Base-by-base conservation (phyloP, 2,888 invertebrate genomes). In the Auanema sp. region DNA sequence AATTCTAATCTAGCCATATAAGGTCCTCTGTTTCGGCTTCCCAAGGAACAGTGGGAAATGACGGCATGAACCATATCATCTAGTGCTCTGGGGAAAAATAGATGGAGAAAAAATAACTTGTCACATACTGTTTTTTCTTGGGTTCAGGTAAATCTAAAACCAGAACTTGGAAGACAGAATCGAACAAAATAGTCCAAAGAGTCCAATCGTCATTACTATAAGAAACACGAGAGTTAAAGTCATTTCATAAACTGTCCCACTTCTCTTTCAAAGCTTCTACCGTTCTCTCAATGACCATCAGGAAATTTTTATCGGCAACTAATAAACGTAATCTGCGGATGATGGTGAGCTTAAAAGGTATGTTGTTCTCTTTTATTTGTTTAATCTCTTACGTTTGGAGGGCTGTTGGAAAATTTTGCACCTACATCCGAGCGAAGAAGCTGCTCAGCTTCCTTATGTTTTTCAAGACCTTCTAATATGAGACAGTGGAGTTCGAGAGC, bases 401-500 rank as follows among this genome's bases (percentile, higher is more conserved):
- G 33, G 2, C 24, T 53, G 33, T 16, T 24, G 53, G 33, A 33
- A n/a, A 53, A 10, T 24, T 23, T 16, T 10, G 24, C 23, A 16
- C 16, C 33, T 8, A 16, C 12, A 3, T 55, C 41, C 21, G 33
- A 25, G 10, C 14, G n/a, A 16, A 68, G 41, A 11, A 66, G 60
- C 11, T 40, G 55, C 8, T 47, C 55, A 25, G 56, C 57, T 21
- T 64, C 68, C 11, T 49, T 47, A 58, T 55, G 90, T 84, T 93
- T 94, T 42, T 89, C 89, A 84, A 86, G 83, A 57, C 84, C 80
- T 79, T 92, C 90, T 53, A 92, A 85, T 67, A 96, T 91, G 87
- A 93, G 91, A 61, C 95, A 87, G 85, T 93, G 94, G 50, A 96
- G 87, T 64, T 92, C 90, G 24, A 50, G 49, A 21, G n/a, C 21